phyloP scores from a whole-genome alignment of 2,888 invertebrate genomes.

The Branchinecta sandiegonensis region DNA sequence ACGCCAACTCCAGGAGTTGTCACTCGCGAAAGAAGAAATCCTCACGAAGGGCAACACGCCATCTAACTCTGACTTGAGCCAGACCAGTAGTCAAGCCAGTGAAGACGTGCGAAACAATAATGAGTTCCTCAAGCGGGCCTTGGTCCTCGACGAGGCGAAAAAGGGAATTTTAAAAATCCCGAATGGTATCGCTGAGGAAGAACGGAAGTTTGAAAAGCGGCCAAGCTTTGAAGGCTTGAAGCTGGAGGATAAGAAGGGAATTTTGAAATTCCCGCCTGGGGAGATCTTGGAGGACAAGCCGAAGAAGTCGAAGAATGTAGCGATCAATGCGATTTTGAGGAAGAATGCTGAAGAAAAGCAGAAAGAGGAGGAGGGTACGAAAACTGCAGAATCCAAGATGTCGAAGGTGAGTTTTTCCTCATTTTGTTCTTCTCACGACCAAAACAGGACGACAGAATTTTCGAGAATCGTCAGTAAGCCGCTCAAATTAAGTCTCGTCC shows the following conservation, averaged over 20 bases:
- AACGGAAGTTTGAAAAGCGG: background rate
- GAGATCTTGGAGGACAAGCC: background rate
- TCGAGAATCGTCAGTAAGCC: too few species aligned
- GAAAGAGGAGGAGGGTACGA: background rate
- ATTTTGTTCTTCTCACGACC: too few species aligned
- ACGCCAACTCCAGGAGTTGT: background rate
- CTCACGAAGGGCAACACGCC: conserved; percentile 6
- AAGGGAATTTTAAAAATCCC: conserved; percentile 13
- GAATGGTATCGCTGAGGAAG: background rate
- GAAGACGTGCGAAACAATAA: conserved; percentile 3
- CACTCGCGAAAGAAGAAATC: conserved; percentile 16
- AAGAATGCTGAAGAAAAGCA: conserved; percentile 13
- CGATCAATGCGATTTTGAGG: background rate
- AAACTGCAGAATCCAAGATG: background rate
- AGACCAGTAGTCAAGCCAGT: conserved; percentile 8
- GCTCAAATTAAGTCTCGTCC: too few species aligned
- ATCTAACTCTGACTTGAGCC: conserved; percentile 1
- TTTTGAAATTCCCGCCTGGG: background rate
- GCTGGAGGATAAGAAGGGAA: conserved; percentile 7
- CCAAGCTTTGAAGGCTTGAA: background rate
- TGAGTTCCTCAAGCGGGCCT: background rate
- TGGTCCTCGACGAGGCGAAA: conserved; percentile 5
- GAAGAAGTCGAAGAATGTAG: conserved; percentile 5
- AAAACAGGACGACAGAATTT: too few species aligned
- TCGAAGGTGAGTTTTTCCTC: background rate